Base-by-base conservation (phyloP, 2,113 vertebrate genomes). In the Nansenia antarctica region DNA sequence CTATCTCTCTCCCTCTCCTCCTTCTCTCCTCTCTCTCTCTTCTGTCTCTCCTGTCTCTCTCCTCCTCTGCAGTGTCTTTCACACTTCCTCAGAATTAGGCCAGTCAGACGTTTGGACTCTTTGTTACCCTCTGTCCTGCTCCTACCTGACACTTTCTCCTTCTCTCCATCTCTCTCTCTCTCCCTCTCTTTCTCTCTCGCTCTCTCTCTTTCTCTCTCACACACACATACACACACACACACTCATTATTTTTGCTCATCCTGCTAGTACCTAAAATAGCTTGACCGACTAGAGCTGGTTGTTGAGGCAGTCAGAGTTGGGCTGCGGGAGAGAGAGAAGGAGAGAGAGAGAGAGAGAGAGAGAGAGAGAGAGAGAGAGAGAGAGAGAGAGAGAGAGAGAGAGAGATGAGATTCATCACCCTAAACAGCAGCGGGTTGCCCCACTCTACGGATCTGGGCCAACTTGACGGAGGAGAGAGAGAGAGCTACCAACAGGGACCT, bases 81-180 rank as follows among this genome's bases (percentile, higher is more conserved):
- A 61, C 59, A 8, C 34, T 75, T 71, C 35, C 39, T 65, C 58
- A 78, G n/a, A 86, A 86, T 81, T 72, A 86, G 84, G 84, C 62
- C 84, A 86, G 69, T 72, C 76, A 79, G 61, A 72, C 70, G 45
- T 47, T 69, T 77, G 65, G 26, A 68, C 24, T 68, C 74, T 70
- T 70, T 70, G 66, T 68, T 45, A 69, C 70, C 67, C 58, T 73
- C 53, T 11, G 3, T 27, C 30, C 42, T 52, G 42, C 42, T 65
- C 62, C 29, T 18, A 2, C n/a, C n/a, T 31, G 42, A 27, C 66
- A 55, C 45, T 62, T 27, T 39, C 61, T 77, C 37, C 52, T 30
- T 20, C 54, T 22, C 52, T 34, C 59, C 53, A 47, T 18, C 32
- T 20, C n/a, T 29, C 27, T 32, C 22, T 30, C n/a, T 31, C 53